Base-by-base conservation (phyloP, 1,140 invertebrate species). In the Euwallacea similis region DNA sequence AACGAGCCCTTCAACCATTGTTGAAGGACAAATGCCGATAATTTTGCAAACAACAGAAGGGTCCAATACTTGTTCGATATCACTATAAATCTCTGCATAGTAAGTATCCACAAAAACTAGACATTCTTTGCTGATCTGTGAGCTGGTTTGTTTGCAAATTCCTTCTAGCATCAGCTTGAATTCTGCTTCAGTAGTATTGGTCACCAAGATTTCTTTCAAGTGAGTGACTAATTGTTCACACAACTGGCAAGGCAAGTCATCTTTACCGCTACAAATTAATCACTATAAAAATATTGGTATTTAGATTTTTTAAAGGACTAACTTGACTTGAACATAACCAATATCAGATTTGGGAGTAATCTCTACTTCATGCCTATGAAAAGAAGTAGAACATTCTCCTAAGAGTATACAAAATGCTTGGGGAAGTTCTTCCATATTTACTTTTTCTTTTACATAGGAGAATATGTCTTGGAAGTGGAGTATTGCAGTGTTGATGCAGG, bases 111-210 rank as follows among this genome's bases (percentile, higher is more conserved):
- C 91, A 43, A 95, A 84, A 47, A 86, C 83, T 0, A 89, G 77
- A 78, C 90, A 92, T 79, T 89, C 87, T 1, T 82, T 79, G 64
- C 85, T 85, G 78, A 89, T 94, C 42, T 16, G 7, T 85, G 85
- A 71, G 42, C 88, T 87, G 0, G 89, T 90, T 82, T 94, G 90
- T 73, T 90, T 91, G 81, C 93, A 96, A 16, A 96, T 78, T 67
- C 92, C 93, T 76, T 88, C 81, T 10, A 95, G 80, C 2, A 95
- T 88, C 78, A 87, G 82, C 78, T 90, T 86, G 80, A 96, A 96
- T 84, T 95, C 92, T 0, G 81, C 71, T 80, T 93, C 89, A 0
- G 94, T 94, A 0, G 93, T 94, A 77, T 96, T 95, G n/a, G 93
- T 88, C 42, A 93, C 85, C 0, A 96, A 80, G 16, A 93, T 84